A percentile compares a stretch with the other conserved stretches of the same genome.
Conservation (phyloP, 2,888 invertebrate species). For the Syritta pipiens region DNA sequence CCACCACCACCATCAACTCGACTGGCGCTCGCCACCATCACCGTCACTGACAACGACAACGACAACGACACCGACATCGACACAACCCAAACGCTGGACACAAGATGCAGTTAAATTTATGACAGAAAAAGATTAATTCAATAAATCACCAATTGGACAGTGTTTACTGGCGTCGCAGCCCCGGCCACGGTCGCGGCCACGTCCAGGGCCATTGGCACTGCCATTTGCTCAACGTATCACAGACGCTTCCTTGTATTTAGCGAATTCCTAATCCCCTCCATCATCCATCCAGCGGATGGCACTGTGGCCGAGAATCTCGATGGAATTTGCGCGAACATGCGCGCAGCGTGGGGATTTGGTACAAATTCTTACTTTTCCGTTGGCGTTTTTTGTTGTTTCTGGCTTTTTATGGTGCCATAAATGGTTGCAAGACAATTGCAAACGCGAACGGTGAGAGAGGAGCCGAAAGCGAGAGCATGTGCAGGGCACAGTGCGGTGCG, state of each 20-base stretch:
- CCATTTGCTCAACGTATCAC: conserved; percentile 58
- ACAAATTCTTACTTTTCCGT: conserved; percentile 46
- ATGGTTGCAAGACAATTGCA: conserved; percentile 49
- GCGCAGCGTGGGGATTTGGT: conserved; percentile 28
- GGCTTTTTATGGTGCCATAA: conserved; percentile 46
- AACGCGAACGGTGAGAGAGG: background rate
- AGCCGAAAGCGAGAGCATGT: background rate
- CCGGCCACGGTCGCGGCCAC: background rate
- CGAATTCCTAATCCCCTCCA: conserved; percentile 51
- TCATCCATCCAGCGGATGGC: conserved; percentile 22
- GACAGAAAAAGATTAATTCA: conserved; percentile 67
- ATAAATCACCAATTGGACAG: conserved; percentile 64
- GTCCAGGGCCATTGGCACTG: background rate
- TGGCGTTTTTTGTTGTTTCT: conserved; percentile 27
- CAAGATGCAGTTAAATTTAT: conserved; percentile 66
- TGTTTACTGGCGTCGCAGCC: conserved; percentile 7
- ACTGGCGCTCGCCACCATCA: conserved; percentile 1
- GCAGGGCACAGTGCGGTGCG: background rate
- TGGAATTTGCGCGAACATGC: conserved; percentile 53
- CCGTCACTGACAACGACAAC: background rate
- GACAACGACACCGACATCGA: background rate
- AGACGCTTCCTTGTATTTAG: conserved; percentile 63
- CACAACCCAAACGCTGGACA: conserved; percentile 36
- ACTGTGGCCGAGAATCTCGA: conserved; percentile 10
- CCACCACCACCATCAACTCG: background rate